Evolutionary conservation across 2,113 vertebrate species (phyloP).

Genomic region (Capreolus pygargus): DNA sequence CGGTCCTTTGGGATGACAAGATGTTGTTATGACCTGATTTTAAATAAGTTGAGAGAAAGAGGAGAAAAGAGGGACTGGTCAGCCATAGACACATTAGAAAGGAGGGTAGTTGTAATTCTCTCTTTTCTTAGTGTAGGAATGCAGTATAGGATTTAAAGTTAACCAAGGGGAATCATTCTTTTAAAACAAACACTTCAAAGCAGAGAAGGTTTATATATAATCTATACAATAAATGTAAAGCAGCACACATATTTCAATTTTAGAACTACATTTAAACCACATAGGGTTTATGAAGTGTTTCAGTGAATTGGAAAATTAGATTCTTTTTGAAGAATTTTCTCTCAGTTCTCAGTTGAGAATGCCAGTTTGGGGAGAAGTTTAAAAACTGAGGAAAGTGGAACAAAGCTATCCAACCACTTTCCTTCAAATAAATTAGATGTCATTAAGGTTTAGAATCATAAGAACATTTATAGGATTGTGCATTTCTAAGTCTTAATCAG

Average conservation of each 20-base stretch:
- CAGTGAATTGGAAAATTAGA: not conserved
- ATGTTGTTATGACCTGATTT: not conserved
- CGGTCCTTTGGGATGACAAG: not conserved
- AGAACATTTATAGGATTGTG: not conserved
- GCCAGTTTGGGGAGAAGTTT: no score
- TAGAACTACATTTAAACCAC: not conserved
- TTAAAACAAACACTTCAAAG: not conserved
- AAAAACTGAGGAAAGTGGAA: no score
- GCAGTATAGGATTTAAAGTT: not conserved
- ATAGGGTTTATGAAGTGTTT: not conserved
- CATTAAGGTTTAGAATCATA: conserved; percentile 6
- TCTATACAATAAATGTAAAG: not conserved
- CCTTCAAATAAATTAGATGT: not conserved
- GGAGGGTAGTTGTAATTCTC: not conserved
- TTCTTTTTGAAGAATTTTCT: conserved; percentile 2
- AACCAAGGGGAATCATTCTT: not conserved
- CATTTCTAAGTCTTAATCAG: not conserved
- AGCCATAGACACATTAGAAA: not conserved
- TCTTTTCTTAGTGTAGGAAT: not conserved
- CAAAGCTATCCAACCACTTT: not conserved
- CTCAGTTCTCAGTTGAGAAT: not conserved
- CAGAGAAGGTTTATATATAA: not conserved
- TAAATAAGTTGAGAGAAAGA: not conserved
- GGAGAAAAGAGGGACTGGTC: not conserved
- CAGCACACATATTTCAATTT: not conserved